Percentiles rank a stretch among this genome's conserved stretches.
Evolutionary conservation across 2,797 vertebrate genomes (phyloP).

Genomic region (Otolemur crassicaudatus): DNA sequence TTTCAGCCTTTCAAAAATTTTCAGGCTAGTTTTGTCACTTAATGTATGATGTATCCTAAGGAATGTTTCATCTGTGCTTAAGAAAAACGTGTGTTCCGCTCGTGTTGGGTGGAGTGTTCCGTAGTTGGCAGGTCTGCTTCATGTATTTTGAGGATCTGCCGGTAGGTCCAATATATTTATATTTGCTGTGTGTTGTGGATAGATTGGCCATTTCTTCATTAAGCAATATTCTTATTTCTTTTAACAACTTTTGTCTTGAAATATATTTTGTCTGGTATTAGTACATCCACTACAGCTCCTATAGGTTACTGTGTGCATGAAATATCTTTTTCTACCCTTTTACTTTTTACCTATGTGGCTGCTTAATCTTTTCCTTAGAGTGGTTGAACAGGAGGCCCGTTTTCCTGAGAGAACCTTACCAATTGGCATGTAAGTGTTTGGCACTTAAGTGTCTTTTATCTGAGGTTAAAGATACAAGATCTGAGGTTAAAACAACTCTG

Average conservation of each 20-base stretch:
- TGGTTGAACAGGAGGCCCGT: background rate
- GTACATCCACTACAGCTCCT: background rate
- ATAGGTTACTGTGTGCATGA: background rate
- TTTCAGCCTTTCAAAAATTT: too few species aligned
- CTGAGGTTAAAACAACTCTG: too few species aligned
- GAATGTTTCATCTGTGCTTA: too few species aligned
- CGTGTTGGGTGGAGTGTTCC: too few species aligned
- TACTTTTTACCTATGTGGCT: background rate
- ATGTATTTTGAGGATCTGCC: too few species aligned
- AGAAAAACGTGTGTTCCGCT: too few species aligned
- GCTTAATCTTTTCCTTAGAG: background rate
- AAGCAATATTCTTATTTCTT: background rate
- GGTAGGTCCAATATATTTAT: background rate
- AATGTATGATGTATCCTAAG: too few species aligned
- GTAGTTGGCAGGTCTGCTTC: too few species aligned
- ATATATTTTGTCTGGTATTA: background rate
- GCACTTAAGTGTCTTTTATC: background rate
- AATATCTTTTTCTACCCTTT: background rate
- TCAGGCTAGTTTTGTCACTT: too few species aligned
- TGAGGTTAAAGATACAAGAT: background rate
- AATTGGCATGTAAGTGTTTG: background rate
- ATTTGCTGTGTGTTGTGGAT: background rate
- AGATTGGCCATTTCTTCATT: background rate
- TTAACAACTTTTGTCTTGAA: background rate
- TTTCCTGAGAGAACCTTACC: background rate